Base-by-base conservation (phyloP, 2,797 vertebrate species). In the Borostomias antarcticus region DNA sequence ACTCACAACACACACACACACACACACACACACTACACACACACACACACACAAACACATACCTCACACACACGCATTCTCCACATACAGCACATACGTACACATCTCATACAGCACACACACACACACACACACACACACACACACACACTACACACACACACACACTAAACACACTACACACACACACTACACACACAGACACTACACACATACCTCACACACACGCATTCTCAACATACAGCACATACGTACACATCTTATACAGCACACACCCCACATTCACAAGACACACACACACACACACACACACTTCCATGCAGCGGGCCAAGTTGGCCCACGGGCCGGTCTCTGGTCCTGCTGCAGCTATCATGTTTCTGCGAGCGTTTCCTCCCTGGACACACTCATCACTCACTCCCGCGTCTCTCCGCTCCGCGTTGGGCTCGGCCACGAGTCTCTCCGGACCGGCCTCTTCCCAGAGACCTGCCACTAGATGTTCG, bases 151-250 rank as follows among this genome's bases (percentile, higher is more conserved):
- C 57, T 70, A 58, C 8, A 67, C 61, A 65, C 63, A 45, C n/a
- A n/a, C 48, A 21, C 33, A 40, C 35, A 33, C 8, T 52, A 17
- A 21, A 57, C 21, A 40, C 21, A 40, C 33, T 25, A 33, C 40
- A 59, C 56, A 26, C 48, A 53, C 37, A n/a, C n/a, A n/a, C n/a
- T n/a, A n/a, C n/a, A n/a, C n/a, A n/a, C n/a, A n/a, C n/a, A n/a
- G n/a, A n/a, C n/a, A n/a, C n/a, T n/a, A n/a, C 77, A 64, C 64
- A 79, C 68, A 77, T 76, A 76, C 74, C 83, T 72, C 65, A 77
- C 74, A 69, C 78, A 79, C 75, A 43, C 54, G n/a, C n/a, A n/a
- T n/a, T n/a, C n/a, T n/a, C n/a, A n/a, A 64, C 47, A n/a, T n/a
- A n/a, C n/a, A n/a, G n/a, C n/a, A n/a, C n/a, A n/a, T n/a, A n/a